Base-by-base conservation (phyloP, 2,888 invertebrate genomes). In the Spilarctia lutea region DNA sequence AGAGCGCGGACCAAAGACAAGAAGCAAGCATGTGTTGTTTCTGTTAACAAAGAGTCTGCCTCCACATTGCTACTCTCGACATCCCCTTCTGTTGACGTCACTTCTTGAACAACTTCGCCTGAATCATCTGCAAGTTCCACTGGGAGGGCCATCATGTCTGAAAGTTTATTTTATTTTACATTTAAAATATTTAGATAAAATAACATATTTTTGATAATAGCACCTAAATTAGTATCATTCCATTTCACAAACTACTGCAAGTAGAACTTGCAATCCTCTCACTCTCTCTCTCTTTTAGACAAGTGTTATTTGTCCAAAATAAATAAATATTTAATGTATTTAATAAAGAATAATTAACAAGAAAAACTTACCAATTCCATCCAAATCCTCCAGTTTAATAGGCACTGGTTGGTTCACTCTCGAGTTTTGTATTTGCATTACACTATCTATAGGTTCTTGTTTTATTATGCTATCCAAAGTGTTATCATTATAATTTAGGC, bases 1-100 rank as follows among this genome's bases (percentile, higher is more conserved):
- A 99, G 96, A 86, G 99, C 99, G 10, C 99, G 96, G 45, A 99
- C 96, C 65, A 99, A 93, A 1, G 98, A 98, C 91, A 99, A 97
- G 96, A 98, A 99, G 90, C 97, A 98, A 0, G 97, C 97, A 83
- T 98, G 98, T 0, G 98, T 98, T 70, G 98, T 98, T 91, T 98
- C 98, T 91, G 98, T 98, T 60, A 98, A 65, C 69, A 76, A n/a
- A 11, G 76, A 71, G 20, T 76, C 76, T 18, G 75, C 27, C 6
- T 73, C 76, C 24, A 68, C 76, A 56, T 8, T 65, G 20, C 35
- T 35, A n/a, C 39, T 39, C 24, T 74, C 76, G 27, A 42, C 27
- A 42, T 71, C 71, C n/a, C 74, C 75, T 13, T 87, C 91, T 3
- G 88, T 86, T 0, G 91, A 88, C 13, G 91, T 87, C 13, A 92